phyloP scores from a whole-genome alignment of 2,797 vertebrate species.

The Menidia menidia region DNA sequence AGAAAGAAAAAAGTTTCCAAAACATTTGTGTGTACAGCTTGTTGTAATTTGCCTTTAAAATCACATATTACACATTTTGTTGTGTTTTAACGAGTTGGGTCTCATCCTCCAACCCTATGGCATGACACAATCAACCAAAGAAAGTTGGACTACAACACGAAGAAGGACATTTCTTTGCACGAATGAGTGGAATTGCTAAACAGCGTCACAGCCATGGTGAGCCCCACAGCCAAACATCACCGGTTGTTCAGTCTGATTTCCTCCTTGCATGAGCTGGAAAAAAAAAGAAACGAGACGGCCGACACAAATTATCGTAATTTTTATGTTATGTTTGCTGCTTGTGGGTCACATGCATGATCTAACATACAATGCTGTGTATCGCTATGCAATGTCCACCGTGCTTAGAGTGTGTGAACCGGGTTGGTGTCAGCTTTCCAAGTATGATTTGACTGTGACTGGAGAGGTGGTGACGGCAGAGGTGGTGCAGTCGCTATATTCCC shows the following conservation, averaged over 20 bases:
- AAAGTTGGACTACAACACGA: no score
- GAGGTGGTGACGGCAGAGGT: slow-evolving; percentile 27
- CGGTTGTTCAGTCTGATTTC: no score
- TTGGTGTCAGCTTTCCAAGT: slow-evolving; percentile 83
- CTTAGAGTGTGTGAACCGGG: slow-evolving; percentile 39
- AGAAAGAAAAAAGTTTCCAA: neutral
- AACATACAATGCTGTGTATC: neutral
- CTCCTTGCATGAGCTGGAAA: no score
- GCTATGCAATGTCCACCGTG: slow-evolving; percentile 7
- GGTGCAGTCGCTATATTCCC: slow-evolving; percentile 81
- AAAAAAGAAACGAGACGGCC: no score
- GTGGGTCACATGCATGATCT: no score
- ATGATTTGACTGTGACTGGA: slow-evolving; percentile 72
- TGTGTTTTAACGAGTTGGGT: neutral
- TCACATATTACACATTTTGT: neutral
- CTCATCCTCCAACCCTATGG: neutral
- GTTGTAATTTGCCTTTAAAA: neutral
- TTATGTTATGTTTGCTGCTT: no score
- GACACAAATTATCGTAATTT: no score
- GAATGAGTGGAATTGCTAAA: no score
- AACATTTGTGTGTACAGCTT: neutral
- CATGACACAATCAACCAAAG: no score
- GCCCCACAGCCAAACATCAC: no score
- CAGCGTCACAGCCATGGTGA: no score
- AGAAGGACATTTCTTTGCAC: no score